Evolutionary conservation across 2,113 vertebrate genomes (phyloP), one percentile per base, ranked within the genome.

Genomic region (Scomber colias): DNA sequence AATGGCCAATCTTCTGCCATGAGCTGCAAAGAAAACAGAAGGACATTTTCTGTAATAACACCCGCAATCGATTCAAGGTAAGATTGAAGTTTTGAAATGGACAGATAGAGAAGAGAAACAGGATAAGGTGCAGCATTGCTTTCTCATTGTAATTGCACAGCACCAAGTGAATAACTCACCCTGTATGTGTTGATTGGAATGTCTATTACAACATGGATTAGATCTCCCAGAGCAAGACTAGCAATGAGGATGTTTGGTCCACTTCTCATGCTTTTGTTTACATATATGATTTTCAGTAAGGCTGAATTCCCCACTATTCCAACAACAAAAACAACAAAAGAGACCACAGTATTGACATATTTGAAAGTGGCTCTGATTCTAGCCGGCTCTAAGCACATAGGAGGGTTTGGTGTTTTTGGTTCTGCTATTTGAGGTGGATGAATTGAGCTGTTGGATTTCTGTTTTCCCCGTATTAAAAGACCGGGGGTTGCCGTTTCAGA

Each of bases 1-100:
- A 99, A 98, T 0, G 96, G 97, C 97, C 98, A 99, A 86, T 97
- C 96, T 74, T 95, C 93, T n/a, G 96, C 96, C 21, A 97, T 94
- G 0, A 99, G 94, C 97, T 99, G 92, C 62, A 73, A 77, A 64
- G 75, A 92, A 90, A 90, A 30, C 80, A 86, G 66, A 6, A 74
- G 45, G 16, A 60, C 21, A 57, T 31, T 66, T 67, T 62, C 50
- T 53, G 27, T 44, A 2, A n/a, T 12, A 63, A 27, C 50, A 24
- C 17, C 17, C 46, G 65, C 24, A 75, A 83, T 79, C 60, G 67
- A 50, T 68, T 82, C 40, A 72, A 79, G 64, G 35, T 53, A 51
- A 72, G 71, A 83, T 56, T 11, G 57, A 65, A 64, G 27, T 82
- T 64, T 59, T 75, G 35, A 66, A 83, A 77, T 53, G 31, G 56